Conservation (phyloP, 2,888 invertebrate genomes). For the Norana najaformis region DNA sequence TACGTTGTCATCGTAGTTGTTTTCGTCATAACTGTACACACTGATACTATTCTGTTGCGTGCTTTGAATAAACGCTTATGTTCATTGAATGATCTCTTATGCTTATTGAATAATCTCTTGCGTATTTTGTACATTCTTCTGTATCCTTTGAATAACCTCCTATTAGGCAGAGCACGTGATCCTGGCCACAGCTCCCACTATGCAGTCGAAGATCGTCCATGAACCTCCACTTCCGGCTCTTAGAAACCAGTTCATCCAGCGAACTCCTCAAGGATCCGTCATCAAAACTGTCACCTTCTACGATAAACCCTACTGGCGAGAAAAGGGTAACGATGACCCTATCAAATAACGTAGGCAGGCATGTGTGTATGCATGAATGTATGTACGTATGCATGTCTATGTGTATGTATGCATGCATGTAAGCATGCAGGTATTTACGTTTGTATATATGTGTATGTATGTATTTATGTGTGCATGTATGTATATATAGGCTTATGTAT, state of each 20-base stretch:
- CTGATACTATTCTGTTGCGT: neutral
- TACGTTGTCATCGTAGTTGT: neutral
- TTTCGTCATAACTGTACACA: neutral
- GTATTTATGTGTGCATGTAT: neutral
- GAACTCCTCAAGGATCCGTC: slow-evolving; percentile 61
- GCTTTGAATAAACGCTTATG: neutral
- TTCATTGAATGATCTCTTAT: no score
- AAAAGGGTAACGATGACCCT: slow-evolving; percentile 40
- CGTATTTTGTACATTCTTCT: no score
- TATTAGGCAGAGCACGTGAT: slow-evolving; percentile 54
- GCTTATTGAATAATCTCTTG: no score
- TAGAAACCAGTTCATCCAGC: slow-evolving; percentile 57
- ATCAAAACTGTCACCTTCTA: slow-evolving; percentile 63
- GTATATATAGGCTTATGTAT: neutral
- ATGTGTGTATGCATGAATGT: neutral
- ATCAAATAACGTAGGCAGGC: neutral
- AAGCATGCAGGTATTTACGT: no score
- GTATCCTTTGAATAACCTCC: neutral
- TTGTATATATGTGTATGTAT: no score
- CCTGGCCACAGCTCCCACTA: slow-evolving; percentile 56
- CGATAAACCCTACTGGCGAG: slow-evolving; percentile 61
- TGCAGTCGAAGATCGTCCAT: slow-evolving; percentile 58
- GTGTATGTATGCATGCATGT: no score
- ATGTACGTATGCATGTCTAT: neutral
- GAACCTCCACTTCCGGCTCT: slow-evolving; percentile 56